Conservation (phyloP, 2,113 vertebrate genomes). For the Nothocercus julius region DNA sequence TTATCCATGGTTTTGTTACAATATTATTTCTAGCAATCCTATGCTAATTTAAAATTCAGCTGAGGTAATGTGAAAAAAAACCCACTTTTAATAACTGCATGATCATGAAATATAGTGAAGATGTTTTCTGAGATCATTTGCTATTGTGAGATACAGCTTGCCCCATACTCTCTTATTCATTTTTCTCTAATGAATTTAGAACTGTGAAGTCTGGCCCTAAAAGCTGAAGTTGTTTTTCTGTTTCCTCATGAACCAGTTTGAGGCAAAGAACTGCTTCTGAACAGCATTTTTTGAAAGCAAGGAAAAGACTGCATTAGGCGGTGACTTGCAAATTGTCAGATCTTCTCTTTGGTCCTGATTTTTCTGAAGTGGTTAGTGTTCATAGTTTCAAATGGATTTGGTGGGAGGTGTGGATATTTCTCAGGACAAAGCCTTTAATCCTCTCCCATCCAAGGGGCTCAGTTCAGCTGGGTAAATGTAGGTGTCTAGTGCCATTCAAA, state of each 20-base stretch:
- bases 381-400: background rate
- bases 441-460: background rate
- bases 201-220: background rate
- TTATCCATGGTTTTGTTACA: constrained; percentile 21
- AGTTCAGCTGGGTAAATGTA: background rate
- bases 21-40: constrained; percentile 3
- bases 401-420: background rate
- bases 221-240: background rate
- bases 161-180: background rate
- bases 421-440: background rate
- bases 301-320: background rate
- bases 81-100: background rate
- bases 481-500: background rate
- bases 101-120: background rate
- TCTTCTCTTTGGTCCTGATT: background rate
- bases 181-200: background rate
- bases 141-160: background rate
- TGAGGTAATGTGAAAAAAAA: background rate
- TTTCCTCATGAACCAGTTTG: background rate
- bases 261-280: background rate
- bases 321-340: background rate
- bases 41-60: constrained; percentile 26
- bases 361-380: background rate
- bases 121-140: background rate
- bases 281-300: background rate